phyloP scores from a whole-genome alignment of 2,113 vertebrate species.

The Suncus etruscus region DNA sequence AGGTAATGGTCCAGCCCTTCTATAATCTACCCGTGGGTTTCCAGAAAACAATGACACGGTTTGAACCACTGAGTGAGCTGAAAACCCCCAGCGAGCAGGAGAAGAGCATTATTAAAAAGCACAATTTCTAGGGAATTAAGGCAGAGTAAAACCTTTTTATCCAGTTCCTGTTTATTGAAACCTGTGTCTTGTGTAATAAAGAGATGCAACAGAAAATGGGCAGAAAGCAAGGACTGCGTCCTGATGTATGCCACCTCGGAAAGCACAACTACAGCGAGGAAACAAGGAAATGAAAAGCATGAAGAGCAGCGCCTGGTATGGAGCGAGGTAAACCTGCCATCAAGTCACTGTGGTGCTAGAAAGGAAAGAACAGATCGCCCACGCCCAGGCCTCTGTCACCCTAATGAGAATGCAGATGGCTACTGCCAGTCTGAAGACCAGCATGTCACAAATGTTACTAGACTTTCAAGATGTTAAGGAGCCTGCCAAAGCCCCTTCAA shows the following conservation, averaged over 20 bases:
- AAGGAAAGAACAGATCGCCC: not conserved
- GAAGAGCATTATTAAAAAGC: not conserved
- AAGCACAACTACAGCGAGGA: not conserved
- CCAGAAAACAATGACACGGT: not conserved
- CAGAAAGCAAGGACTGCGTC: not conserved
- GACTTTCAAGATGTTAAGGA: not conserved
- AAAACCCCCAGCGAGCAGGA: not conserved
- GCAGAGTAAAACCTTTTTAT: not conserved
- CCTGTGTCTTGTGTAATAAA: not conserved
- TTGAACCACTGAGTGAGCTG: not conserved
- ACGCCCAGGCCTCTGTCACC: not conserved
- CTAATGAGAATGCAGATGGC: not conserved
- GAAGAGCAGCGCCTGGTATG: not conserved
- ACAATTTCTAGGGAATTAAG: not conserved
- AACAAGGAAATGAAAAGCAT: slow-evolving; percentile 7
- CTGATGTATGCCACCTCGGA: not conserved
- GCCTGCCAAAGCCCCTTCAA: not conserved
- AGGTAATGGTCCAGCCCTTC: not conserved
- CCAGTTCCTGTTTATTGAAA: not conserved
- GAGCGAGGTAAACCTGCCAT: not conserved
- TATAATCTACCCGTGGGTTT: not conserved
- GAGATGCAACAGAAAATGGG: not conserved
- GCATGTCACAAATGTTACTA: not conserved
- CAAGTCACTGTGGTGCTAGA: not conserved
- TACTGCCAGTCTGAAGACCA: not conserved